A percentile compares a stretch with the other conserved stretches of the same genome.
phyloP scores from a whole-genome alignment of 2,797 vertebrate genomes.

The Darevskia nairensis region DNA sequence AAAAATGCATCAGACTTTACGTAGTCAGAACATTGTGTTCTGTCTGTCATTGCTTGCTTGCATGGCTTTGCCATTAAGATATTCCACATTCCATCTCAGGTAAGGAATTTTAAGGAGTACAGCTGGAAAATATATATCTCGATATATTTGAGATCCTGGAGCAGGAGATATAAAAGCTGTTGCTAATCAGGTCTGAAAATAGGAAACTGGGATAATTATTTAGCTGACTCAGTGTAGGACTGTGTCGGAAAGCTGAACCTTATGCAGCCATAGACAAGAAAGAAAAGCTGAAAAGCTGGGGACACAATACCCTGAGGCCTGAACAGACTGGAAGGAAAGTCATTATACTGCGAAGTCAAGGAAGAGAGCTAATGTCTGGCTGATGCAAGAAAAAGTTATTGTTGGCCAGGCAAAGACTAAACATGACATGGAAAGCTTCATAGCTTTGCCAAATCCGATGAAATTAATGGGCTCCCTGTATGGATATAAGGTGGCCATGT shows the following conservation, averaged over 20 bases:
- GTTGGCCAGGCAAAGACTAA: background rate
- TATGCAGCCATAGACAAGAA: background rate
- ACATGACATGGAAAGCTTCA: background rate
- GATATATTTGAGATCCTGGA: background rate
- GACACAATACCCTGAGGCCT: background rate
- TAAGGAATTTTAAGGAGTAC: slow-evolving; percentile 14
- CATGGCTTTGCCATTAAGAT: slow-evolving; percentile 12
- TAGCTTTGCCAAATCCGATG: background rate
- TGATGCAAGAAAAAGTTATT: background rate
- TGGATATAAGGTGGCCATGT: background rate
- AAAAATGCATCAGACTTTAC: background rate
- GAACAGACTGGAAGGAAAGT: background rate
- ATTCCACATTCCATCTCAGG: background rate
- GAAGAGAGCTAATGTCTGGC: too few species aligned
- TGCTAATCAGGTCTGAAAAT: slow-evolving; percentile 14
- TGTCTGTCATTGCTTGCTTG: background rate
- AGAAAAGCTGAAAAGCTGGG: background rate
- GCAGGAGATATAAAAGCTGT: background rate
- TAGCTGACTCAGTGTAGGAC: background rate
- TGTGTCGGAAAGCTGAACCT: background rate
- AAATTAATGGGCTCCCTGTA: background rate
- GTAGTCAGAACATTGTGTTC: background rate
- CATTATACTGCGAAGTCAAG: too few species aligned
- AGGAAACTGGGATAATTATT: background rate
- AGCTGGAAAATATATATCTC: slow-evolving; percentile 3